Evolutionary conservation across 2,888 invertebrate species (phyloP).

Genomic region (Epirrita christyi): DNA sequence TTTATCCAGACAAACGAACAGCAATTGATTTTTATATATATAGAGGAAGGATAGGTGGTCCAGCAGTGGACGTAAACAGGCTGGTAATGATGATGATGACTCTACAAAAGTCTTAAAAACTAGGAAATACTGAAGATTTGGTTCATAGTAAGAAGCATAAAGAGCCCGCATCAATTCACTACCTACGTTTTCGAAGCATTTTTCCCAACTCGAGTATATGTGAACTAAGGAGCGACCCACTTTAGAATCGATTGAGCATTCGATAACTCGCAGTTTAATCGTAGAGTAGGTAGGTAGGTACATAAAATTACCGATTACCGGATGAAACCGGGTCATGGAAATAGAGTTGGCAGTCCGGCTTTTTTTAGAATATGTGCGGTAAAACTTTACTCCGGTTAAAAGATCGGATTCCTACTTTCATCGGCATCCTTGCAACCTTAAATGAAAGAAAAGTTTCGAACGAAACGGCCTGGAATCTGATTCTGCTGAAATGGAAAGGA

Average conservation of each 20-base stretch:
- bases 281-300: conserved; percentile 21
- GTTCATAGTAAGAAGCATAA: conserved; percentile 11
- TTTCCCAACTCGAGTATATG: conserved; percentile 24
- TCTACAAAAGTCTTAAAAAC: too few species aligned
- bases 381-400: conserved; percentile 4
- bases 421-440: not conserved
- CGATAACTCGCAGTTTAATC: conserved; percentile 40
- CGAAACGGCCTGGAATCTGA: too few species aligned
- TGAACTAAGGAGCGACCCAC: conserved; percentile 33
- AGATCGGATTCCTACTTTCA: not conserved
- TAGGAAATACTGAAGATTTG: too few species aligned
- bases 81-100: too few species aligned
- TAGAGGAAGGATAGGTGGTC: too few species aligned
- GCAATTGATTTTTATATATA: too few species aligned
- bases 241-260: conserved; percentile 40
- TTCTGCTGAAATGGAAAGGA: too few species aligned
- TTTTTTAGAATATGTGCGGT: conserved; percentile 2
- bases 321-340: conserved; percentile 32
- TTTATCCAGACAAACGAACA: too few species aligned
- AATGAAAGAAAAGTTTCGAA: too few species aligned
- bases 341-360: conserved; percentile 15
- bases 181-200: conserved; percentile 13
- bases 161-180: conserved; percentile 5
- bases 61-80: too few species aligned
- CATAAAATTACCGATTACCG: conserved; percentile 36